These are phyloP conservation scores for Noctua janthina DNA, from an alignment of 2,888 invertebrate genomes.

Conservation along the genomic window DNA sequence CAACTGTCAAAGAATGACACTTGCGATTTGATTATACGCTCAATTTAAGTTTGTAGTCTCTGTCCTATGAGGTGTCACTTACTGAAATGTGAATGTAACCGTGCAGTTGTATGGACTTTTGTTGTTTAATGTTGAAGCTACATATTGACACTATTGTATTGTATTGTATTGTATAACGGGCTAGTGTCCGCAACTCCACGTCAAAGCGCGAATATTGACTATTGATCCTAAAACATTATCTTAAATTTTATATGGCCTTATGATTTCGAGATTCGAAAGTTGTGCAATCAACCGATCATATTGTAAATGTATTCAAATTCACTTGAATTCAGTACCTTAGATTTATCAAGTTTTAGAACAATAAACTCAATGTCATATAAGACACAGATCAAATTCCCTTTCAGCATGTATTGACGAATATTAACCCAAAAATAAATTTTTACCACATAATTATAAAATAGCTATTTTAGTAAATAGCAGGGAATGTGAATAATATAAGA, in stretches of 20 bases:
- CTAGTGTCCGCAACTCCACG: too few relatives aligned
- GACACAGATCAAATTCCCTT: not conserved
- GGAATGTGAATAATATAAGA: constrained; percentile 4
- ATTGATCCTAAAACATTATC: constrained; percentile 2
- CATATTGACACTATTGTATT: not conserved
- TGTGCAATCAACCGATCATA: constrained; percentile 49
- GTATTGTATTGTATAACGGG: too few relatives aligned
- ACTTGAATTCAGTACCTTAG: constrained; percentile 17
- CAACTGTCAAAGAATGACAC: not conserved
- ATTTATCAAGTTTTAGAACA: not conserved
- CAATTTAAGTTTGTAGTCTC: not conserved
- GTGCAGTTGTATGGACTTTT: not conserved
- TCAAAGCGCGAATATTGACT: too few relatives aligned
- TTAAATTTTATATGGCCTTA: not conserved
- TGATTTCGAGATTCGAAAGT: constrained; percentile 22
- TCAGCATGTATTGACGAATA: not conserved
- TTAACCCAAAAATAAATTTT: constrained; percentile 8
- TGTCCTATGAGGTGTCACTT: not conserved
- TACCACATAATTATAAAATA: not conserved
- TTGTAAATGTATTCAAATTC: not conserved
- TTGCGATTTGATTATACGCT: not conserved
- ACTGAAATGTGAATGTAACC: not conserved
- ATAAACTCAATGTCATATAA: not conserved
- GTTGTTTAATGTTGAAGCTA: not conserved
- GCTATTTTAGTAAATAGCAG: constrained; percentile 5